Conservation (phyloP, 1,140 invertebrate genomes). For the Trichomalopsis sarcophagae region DNA sequence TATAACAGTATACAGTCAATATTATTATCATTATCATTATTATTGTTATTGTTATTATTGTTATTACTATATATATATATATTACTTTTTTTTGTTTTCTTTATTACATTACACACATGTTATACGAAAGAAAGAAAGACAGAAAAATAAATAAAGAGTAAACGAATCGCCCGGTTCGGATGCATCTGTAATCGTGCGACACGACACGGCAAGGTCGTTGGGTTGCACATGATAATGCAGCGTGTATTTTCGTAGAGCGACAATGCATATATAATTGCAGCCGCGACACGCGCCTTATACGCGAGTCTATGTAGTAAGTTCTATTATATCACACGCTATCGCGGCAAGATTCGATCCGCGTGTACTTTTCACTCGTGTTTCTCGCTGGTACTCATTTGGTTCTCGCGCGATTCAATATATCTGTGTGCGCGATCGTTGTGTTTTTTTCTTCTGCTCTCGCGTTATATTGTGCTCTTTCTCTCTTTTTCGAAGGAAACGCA, state of each 20-base stretch:
- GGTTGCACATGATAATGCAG: slow-evolving; percentile 62
- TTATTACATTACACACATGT: slow-evolving; percentile 47
- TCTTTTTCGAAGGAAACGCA: slow-evolving; percentile 2
- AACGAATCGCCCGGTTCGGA: slow-evolving; percentile 48
- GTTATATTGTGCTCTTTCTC: neutral
- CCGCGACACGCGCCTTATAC: slow-evolving; percentile 35
- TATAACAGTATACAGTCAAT: slow-evolving; percentile 49
- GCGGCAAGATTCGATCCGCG: neutral
- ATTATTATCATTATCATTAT: slow-evolving; percentile 53
- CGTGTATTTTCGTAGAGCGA: slow-evolving; percentile 43
- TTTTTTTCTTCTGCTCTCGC: neutral
- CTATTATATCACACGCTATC: slow-evolving; percentile 22
- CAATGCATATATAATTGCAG: slow-evolving; percentile 50
- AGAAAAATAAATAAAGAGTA: neutral
- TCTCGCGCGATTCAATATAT: neutral
- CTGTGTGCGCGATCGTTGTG: neutral
- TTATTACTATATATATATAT: slow-evolving; percentile 48
- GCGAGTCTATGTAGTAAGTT: slow-evolving; percentile 34
- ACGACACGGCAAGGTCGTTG: slow-evolving; percentile 59
- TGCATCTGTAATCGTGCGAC: slow-evolving; percentile 63
- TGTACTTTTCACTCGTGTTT: slow-evolving; percentile 25
- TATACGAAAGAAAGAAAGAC: neutral
- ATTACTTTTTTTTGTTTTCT: slow-evolving; percentile 24
- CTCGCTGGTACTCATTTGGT: slow-evolving; percentile 11
- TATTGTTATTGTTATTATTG: slow-evolving; percentile 54